A percentile compares a stretch with the other conserved stretches of the same genome.
Evolutionary conservation across 2,797 vertebrate species (phyloP).

Genomic region (Myotis planiceps): DNA sequence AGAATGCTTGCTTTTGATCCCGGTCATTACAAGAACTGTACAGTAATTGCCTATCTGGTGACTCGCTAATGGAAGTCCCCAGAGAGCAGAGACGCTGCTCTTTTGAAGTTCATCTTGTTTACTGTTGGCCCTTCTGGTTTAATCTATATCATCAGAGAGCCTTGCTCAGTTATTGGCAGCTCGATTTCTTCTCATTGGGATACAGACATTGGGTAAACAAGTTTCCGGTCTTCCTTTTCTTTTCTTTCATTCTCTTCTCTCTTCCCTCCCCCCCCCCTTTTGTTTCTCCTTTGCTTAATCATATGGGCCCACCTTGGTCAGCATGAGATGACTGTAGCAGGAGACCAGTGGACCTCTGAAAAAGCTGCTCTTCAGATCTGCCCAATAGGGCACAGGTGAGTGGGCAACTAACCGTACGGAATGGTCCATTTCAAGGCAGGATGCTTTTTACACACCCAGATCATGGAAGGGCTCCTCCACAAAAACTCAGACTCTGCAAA

Average conservation of each 20-base stretch:
- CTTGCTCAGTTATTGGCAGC: slow-evolving; percentile 85
- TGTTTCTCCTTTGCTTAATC: background rate
- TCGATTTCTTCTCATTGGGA: slow-evolving; percentile 76
- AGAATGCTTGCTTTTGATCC: slow-evolving; percentile 86
- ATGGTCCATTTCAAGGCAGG: background rate
- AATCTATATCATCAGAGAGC: slow-evolving; percentile 85
- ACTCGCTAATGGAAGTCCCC: slow-evolving; percentile 88
- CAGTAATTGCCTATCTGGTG: slow-evolving; percentile 90
- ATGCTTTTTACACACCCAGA: background rate
- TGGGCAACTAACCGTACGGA: background rate
- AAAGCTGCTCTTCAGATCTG: background rate
- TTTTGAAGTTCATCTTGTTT: slow-evolving; percentile 88
- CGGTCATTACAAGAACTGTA: slow-evolving; percentile 88
- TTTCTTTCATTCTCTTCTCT: background rate
- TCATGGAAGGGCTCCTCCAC: background rate
- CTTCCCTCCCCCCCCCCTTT: background rate
- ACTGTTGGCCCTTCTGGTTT: slow-evolving; percentile 85
- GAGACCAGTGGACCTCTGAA: too few relatives aligned
- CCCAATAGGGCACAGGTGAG: background rate
- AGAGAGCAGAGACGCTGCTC: slow-evolving; percentile 84
- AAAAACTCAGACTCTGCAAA: background rate
- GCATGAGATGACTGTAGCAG: background rate
- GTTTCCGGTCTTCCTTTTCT: slow-evolving; percentile 62
- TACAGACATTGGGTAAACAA: slow-evolving; percentile 79
- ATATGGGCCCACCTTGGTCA: slow-evolving; percentile 68